Evolutionary conservation across 2,797 vertebrate species (phyloP).

Genomic region (Acrocephalus scirpaceus): DNA sequence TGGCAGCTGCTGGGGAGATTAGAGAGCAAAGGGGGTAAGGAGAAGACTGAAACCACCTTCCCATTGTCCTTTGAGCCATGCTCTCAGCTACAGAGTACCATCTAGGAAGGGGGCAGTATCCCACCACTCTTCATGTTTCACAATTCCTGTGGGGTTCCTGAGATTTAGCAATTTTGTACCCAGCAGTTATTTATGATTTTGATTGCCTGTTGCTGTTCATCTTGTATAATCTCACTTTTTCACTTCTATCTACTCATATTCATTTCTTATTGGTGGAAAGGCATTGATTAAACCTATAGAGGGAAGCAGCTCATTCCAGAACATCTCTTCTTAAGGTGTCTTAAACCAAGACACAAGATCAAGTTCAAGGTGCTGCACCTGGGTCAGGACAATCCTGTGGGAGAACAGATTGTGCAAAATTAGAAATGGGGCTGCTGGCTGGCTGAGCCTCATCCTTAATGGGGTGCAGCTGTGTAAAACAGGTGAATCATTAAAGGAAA

Average conservation of each 20-base stretch:
- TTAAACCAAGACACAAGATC: background rate
- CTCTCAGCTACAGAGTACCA: rapidly evolving
- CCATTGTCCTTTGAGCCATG: background rate
- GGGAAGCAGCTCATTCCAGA: background rate
- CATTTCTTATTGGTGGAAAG: background rate
- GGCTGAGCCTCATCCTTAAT: background rate
- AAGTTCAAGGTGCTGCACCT: background rate
- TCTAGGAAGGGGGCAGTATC: background rate
- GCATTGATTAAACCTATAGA: background rate
- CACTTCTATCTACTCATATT: background rate
- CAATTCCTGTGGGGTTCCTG: too few relatives aligned
- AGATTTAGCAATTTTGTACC: background rate
- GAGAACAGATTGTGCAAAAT: background rate
- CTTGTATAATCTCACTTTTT: background rate
- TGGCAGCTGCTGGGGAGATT: background rate
- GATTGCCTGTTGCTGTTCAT: background rate
- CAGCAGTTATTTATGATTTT: background rate
- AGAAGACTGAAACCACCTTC: background rate
- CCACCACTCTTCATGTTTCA: background rate
- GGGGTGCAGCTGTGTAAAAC: background rate
- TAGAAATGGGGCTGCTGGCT: background rate
- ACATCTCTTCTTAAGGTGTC: background rate
- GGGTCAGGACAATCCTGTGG: background rate
- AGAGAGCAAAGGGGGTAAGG: background rate
- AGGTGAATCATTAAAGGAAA: background rate